Evolutionary conservation across 2,797 vertebrate genomes (phyloP).

Genomic region (Oreortyx pictus): DNA sequence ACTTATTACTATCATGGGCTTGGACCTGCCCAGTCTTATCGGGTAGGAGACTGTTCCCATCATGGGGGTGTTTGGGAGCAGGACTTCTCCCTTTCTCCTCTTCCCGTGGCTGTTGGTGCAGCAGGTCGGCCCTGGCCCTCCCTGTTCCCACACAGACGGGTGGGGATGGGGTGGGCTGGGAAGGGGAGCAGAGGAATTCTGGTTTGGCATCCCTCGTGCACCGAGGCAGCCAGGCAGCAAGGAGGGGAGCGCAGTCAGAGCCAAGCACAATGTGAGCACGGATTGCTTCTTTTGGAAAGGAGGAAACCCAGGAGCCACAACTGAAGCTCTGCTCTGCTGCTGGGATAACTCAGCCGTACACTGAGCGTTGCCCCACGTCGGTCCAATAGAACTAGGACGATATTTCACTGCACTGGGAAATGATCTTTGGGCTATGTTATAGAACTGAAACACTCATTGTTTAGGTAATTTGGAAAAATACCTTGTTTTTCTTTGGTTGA

Average conservation of each 20-base stretch:
- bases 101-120: neutral
- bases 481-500: constrained; percentile 41
- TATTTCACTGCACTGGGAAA: constrained; percentile 12
- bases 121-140: constrained; percentile 34
- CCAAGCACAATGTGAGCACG: constrained; percentile 28
- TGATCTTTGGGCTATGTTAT: neutral
- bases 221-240: neutral
- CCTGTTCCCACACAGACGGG: constrained; percentile 27
- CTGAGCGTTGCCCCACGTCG: neutral
- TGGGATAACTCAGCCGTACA: neutral
- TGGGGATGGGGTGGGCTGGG: constrained; percentile 48
- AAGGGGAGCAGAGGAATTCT: constrained; percentile 54
- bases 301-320: constrained; percentile 58
- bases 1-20: neutral
- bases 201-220: constrained; percentile 10
- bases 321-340: constrained; percentile 15
- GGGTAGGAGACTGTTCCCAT: neutral
- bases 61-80: neutral
- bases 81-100: neutral
- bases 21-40: neutral
- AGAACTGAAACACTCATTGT: constrained; percentile 49
- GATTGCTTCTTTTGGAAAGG: constrained; percentile 53
- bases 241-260: neutral
- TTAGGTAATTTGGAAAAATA: constrained; percentile 48
- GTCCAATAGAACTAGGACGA: neutral